Base-by-base conservation (phyloP, 2,113 vertebrate genomes). In the Stegastes partitus region DNA sequence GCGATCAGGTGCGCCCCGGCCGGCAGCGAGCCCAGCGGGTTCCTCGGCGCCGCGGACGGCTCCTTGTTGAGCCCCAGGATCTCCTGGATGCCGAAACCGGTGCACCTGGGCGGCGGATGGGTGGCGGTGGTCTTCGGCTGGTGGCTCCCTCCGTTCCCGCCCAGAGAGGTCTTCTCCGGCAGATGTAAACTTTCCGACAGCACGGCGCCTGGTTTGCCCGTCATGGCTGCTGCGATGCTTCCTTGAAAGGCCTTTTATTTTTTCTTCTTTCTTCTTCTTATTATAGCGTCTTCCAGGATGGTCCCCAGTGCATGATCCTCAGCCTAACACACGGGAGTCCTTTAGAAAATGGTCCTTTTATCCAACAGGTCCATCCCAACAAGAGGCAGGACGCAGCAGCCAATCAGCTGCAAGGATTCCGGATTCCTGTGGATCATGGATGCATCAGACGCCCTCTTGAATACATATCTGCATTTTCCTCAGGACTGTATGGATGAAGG, bases 11-110 rank as follows among this genome's bases (percentile, higher is more conserved):
- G 94, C 91, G 97, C 96, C 84, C 96, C 96, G 26, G 96, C 87
- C 68, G 96, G 96, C 85, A 98, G 93, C 49, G 96, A 93, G 90
- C 96, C 93, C 80, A 97, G 94, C 75, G 95, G 85, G 55, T 86
- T 94, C 85, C 95, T 95, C 9, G 96, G 96, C 64, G 96, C 94
- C 31, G 93, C 89, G 53, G 96, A 93, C 21, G 97, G 96, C 86
- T 99, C 97, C 93, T 98, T 99, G 89, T 99, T 99, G 81, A 99
- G 95, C 69, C 97, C 97, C 90, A 99, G 90, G 58, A 99, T 98
- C 95, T 99, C 98, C 93, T 99, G 97, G 89, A 99, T 99, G 86
- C 97, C 98, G 82, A 99, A 99, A 25, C 98, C 97, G 5, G 98
- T 99, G 96, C 97, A 98, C 91, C 97, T 95, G 75, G 94, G 92